Evolutionary conservation across 1,140 invertebrate genomes (phyloP).

Genomic region (Hylaeus anthracinus): DNA sequence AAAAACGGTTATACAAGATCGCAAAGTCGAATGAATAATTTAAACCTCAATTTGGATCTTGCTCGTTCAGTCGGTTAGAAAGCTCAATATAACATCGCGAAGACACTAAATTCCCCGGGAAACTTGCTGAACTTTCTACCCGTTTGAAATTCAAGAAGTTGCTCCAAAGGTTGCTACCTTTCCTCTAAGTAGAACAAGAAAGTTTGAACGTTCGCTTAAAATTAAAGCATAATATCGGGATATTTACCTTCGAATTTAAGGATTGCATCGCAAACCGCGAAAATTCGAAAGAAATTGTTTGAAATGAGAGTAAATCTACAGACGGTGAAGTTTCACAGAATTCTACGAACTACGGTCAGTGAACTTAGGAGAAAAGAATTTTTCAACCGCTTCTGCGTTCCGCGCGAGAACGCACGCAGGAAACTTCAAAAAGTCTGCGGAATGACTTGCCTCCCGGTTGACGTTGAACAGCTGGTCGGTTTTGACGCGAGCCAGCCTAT

Average conservation of each 20-base stretch:
- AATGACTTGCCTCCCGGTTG: background rate
- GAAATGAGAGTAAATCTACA: too few species aligned
- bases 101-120: background rate
- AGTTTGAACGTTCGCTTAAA: background rate
- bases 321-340: too few species aligned
- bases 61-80: too few species aligned
- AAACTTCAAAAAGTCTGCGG: constrained; percentile 1
- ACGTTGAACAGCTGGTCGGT: constrained; percentile 3
- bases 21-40: constrained; percentile 4
- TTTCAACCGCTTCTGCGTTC: background rate
- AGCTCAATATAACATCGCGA: too few species aligned
- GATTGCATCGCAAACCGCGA: too few species aligned
- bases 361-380: background rate
- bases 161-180: too few species aligned
- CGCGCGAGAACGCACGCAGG: background rate
- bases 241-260: background rate
- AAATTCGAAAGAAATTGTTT: too few species aligned
- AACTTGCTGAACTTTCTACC: background rate
- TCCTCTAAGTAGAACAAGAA: too few species aligned
- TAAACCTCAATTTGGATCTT: background rate
- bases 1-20: too few species aligned
- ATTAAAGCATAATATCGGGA: background rate
- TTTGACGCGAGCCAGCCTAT: constrained; percentile 23
- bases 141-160: background rate
- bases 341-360: too few species aligned